Evolutionary conservation across 2,888 invertebrate genomes (phyloP).

Genomic region (Fissipunctia ypsillon): DNA sequence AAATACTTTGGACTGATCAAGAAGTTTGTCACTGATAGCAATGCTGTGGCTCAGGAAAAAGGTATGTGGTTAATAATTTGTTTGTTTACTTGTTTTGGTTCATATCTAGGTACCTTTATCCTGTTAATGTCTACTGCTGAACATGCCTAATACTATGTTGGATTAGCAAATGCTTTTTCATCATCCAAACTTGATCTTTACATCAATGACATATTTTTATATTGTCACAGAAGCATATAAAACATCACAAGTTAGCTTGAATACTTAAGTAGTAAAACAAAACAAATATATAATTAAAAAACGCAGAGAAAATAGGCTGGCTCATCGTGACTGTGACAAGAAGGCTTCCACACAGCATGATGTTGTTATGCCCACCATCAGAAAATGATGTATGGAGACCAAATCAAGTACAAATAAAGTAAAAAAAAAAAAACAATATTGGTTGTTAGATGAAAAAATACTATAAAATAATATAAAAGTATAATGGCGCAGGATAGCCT

Average conservation of each 20-base stretch:
- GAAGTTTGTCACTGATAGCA: constrained; percentile 98
- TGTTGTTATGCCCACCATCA: not conserved
- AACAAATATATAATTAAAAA: not conserved
- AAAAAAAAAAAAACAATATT: too few species aligned
- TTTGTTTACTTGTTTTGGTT: constrained; percentile 5
- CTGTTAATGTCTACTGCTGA: not conserved
- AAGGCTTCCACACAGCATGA: not conserved
- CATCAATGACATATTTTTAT: not conserved
- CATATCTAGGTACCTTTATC: not conserved
- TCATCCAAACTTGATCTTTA: not conserved
- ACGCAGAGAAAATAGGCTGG: not conserved
- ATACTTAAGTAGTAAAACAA: not conserved
- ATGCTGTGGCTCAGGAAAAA: constrained; percentile 98
- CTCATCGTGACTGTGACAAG: not conserved
- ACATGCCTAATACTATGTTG: not conserved
- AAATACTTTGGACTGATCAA: constrained; percentile 97
- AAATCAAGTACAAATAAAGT: not conserved
- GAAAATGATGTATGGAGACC: not conserved
- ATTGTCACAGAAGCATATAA: not conserved
- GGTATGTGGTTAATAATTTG: constrained; percentile 86
- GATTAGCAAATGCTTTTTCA: not conserved
- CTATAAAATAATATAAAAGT: too few species aligned
- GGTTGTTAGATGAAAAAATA: too few species aligned
- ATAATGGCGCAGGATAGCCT: too few species aligned
- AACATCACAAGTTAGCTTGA: not conserved